Conservation (phyloP, 2,888 invertebrate genomes). For the Xiphydria camelus region DNA sequence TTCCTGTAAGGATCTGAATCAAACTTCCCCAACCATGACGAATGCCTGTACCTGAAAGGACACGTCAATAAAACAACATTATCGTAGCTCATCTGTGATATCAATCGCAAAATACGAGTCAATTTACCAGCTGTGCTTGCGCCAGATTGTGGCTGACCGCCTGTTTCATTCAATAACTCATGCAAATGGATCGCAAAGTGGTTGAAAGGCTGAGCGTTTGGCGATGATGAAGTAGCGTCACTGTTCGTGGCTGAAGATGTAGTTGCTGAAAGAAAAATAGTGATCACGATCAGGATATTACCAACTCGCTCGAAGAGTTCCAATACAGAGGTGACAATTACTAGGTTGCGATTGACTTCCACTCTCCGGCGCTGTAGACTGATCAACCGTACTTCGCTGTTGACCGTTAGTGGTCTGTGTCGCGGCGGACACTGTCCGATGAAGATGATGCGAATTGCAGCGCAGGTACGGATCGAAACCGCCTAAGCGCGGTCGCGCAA, state of each 20-base stretch:
- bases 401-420: background rate
- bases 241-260: slow-evolving; percentile 26
- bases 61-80: no score
- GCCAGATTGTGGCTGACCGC: slow-evolving; percentile 3
- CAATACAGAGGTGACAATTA: no score
- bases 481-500: slow-evolving; percentile 36
- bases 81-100: no score
- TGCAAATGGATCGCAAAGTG: slow-evolving; percentile 16
- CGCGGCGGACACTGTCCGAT: slow-evolving; percentile 34
- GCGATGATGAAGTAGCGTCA: slow-evolving; percentile 22
- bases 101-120: no score
- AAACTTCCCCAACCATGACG: no score
- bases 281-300: background rate
- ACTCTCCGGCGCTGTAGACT: slow-evolving; percentile 26
- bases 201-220: slow-evolving; percentile 16
- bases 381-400: slow-evolving; percentile 4
- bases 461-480: slow-evolving; percentile 70
- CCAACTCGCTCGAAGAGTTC: background rate
- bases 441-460: slow-evolving; percentile 73
- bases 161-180: slow-evolving; percentile 12
- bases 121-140: slow-evolving; percentile 23
- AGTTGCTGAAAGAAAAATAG: slow-evolving; percentile 24
- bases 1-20: slow-evolving; percentile 16
- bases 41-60: no score
- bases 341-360: slow-evolving; percentile 37